Base-by-base conservation (phyloP, 92 coral and sea anemone genomes). In the Palythoa grandiflora region DNA sequence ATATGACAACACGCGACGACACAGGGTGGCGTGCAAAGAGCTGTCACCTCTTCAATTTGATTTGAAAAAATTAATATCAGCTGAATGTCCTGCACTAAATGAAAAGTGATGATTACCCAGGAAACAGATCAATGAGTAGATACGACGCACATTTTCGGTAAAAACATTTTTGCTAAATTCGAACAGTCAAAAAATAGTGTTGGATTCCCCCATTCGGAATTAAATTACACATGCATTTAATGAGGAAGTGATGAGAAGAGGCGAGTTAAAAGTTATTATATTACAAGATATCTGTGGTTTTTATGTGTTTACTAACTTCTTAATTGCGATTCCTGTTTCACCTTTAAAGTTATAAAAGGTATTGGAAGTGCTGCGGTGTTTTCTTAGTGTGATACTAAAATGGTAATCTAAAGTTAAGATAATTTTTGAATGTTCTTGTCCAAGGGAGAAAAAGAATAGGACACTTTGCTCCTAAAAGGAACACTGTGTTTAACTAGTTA, bases 181-280 rank as follows among this genome's bases (percentile, higher is more conserved):
- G 38, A 38, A 52, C 77, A 36, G 12, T 73, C n/a, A 73, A 9
- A 73, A 9, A 19, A 38, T 28, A 44, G 19, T 47, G 44, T 66
- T 21, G 35, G 70, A 79, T 36, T 16, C 10, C 13, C 47, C n/a
- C 40, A 61, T 11, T 54, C 38, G 5, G 53, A 60, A 15, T 65
- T 36, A 61, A 61, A 77, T 12, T 28, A 6, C 54, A 54, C 66
- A 54, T 55, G 66, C 40, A 20, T 77, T 77, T 21, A 77, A 81
- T 28, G 61, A 81, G 86, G 86, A 81, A 81, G 86, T 81, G 86
- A 81, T 81, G 63, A 81, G 75, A 68, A 48, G 86, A 81, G 48
- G 20, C 73, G 85, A 80, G 85, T 79, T 38, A 38, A 21, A 36
- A 55, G 73, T n/a, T 38, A 9, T 59, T 59, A 11, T 38, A 79